Evolutionary conservation across 2,797 vertebrate genomes (phyloP).

Genomic region (Nyctibius grandis): DNA sequence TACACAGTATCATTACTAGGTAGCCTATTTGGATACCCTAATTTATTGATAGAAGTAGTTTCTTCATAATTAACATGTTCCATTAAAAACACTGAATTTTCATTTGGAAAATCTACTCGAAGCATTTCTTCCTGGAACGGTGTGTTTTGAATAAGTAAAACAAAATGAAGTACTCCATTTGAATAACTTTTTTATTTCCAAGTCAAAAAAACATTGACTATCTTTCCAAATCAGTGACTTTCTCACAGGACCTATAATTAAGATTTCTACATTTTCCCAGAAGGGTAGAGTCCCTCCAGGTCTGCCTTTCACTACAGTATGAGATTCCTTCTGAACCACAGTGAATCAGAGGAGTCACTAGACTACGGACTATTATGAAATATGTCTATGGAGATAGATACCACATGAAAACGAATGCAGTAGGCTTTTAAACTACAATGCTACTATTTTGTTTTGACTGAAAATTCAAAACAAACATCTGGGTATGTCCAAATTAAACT

Average conservation of each 20-base stretch:
- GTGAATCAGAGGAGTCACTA: background rate
- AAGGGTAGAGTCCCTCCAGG: background rate
- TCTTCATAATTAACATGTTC: background rate
- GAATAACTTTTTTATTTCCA: background rate
- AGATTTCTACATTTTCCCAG: background rate
- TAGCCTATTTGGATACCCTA: background rate
- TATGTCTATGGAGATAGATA: background rate
- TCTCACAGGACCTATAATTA: background rate
- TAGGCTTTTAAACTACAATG: background rate
- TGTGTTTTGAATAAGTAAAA: background rate
- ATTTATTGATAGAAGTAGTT: background rate
- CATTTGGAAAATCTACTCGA: background rate
- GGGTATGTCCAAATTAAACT: background rate
- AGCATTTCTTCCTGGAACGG: background rate
- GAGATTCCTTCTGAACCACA: background rate
- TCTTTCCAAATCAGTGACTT: background rate
- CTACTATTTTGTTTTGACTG: background rate
- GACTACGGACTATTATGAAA: background rate
- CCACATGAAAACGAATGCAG: background rate
- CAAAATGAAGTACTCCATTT: background rate
- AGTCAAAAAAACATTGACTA: background rate
- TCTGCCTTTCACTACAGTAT: background rate
- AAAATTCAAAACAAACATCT: background rate
- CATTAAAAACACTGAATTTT: background rate
- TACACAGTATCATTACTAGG: background rate